These are phyloP conservation scores for Rhipidura dahli DNA, from an alignment of 2,113 vertebrate genomes.

Conservation along the genomic window DNA sequence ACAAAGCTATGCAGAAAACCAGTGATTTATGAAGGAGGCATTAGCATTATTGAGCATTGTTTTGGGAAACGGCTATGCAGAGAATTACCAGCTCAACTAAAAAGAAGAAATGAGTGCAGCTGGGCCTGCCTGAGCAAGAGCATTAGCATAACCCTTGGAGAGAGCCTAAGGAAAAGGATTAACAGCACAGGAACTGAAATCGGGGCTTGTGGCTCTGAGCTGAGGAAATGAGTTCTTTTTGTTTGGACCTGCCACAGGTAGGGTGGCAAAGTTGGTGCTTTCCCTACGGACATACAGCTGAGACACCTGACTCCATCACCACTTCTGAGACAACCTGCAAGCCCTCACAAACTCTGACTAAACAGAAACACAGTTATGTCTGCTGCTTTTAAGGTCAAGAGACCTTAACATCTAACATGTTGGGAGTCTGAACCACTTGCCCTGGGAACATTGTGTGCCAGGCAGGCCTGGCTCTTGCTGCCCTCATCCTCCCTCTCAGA, in stretches of 20 bases:
- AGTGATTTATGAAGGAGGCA: conserved; percentile 28
- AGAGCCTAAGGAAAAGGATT: conserved; percentile 11
- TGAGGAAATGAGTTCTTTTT: background rate
- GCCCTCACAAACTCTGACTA: background rate
- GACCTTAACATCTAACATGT: background rate
- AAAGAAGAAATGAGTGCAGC: background rate
- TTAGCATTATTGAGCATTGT: conserved; percentile 32
- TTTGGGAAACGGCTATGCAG: background rate
- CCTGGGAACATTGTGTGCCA: fast-evolving
- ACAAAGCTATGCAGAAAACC: conserved; percentile 45
- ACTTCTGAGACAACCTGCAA: background rate
- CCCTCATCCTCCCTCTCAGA: background rate
- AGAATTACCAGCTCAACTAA: background rate
- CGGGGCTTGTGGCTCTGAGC: background rate
- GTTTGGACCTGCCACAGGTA: background rate
- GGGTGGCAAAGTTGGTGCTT: background rate
- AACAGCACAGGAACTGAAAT: background rate
- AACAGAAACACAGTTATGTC: background rate
- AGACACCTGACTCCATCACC: too few species aligned
- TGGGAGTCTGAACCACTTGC: background rate
- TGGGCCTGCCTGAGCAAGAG: background rate
- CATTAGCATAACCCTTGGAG: conserved; percentile 28
- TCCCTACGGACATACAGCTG: fast-evolving
- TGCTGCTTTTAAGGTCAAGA: background rate
- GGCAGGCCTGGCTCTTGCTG: background rate